phyloP scores from a whole-genome alignment of 2,888 invertebrate genomes.

The Macrosoma leucophasiata region DNA sequence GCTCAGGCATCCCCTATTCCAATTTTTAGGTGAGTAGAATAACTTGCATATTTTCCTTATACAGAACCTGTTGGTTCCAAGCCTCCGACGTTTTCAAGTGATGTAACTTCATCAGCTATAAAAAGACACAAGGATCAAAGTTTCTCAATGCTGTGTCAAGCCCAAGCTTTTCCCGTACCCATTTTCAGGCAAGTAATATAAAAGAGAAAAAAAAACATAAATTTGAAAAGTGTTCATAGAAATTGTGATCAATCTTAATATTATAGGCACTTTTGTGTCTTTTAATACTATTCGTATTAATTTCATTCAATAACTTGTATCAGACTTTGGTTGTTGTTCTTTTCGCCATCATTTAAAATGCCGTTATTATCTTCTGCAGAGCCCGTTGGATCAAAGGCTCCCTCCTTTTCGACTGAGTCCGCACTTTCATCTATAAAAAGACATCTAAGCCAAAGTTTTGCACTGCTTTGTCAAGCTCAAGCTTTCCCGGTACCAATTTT shows the following conservation, averaged over 20 bases:
- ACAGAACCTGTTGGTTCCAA: constrained; percentile 78
- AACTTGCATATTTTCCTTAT: constrained; percentile 39
- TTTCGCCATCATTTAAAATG: constrained; percentile 9
- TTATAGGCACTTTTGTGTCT: no score
- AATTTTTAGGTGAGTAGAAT: constrained; percentile 76
- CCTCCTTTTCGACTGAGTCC: constrained; percentile 80
- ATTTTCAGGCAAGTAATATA: constrained; percentile 79
- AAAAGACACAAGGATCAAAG: constrained; percentile 71
- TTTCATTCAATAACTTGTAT: constrained; percentile 4
- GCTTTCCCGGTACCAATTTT: constrained; percentile 81
- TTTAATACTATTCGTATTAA: constrained; percentile 10
- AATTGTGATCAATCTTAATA: no score
- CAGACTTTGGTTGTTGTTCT: no score
- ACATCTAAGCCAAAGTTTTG: constrained; percentile 73
- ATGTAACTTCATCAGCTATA: constrained; percentile 77
- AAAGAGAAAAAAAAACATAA: background rate
- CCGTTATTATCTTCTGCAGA: constrained; percentile 70
- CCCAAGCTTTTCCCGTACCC: constrained; percentile 82
- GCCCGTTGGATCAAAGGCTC: constrained; percentile 80
- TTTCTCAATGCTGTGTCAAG: constrained; percentile 81
- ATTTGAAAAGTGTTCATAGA: no score
- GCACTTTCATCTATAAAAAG: constrained; percentile 78
- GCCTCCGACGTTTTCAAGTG: constrained; percentile 76
- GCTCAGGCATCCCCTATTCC: constrained; percentile 79
- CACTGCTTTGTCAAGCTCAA: constrained; percentile 82